Evolutionary conservation across 2,888 invertebrate species (phyloP).

Genomic region (Atethmia centrago): DNA sequence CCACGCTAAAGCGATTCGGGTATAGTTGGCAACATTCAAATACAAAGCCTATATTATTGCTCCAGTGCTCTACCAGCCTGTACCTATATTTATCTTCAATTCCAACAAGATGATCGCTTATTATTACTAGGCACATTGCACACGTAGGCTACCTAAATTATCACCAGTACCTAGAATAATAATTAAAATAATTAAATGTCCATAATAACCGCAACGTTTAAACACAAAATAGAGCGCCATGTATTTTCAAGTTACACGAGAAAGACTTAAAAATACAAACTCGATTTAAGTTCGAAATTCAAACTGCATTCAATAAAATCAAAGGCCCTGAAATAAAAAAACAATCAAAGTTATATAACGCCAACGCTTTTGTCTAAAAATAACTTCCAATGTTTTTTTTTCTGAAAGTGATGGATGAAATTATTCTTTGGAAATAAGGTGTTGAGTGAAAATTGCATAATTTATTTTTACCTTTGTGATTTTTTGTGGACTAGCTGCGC

Average conservation of each 20-base stretch:
- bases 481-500: neutral
- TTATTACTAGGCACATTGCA: slow-evolving; percentile 1
- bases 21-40: neutral
- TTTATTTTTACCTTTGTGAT: slow-evolving; percentile 10
- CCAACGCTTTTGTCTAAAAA: slow-evolving; percentile 34
- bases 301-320: slow-evolving; percentile 12
- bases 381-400: slow-evolving; percentile 17
- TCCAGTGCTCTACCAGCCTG: neutral
- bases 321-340: slow-evolving; percentile 20
- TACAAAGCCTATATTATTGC: too few species aligned
- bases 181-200: slow-evolving; percentile 7
- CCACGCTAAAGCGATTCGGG: too few species aligned
- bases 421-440: slow-evolving; percentile 12
- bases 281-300: slow-evolving; percentile 27
- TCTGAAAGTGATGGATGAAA: slow-evolving; percentile 30
- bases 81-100: neutral
- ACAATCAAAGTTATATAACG: slow-evolving; percentile 5
- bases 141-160: neutral
- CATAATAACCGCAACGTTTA: neutral
- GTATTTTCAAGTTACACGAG: slow-evolving; percentile 16
- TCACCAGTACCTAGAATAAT: neutral
- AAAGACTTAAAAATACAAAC: slow-evolving; percentile 44
- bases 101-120: neutral
- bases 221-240: neutral
- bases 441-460: slow-evolving; percentile 27